Conservation (phyloP, 2,888 invertebrate genomes). For the Disparrhopalites patrizii region DNA sequence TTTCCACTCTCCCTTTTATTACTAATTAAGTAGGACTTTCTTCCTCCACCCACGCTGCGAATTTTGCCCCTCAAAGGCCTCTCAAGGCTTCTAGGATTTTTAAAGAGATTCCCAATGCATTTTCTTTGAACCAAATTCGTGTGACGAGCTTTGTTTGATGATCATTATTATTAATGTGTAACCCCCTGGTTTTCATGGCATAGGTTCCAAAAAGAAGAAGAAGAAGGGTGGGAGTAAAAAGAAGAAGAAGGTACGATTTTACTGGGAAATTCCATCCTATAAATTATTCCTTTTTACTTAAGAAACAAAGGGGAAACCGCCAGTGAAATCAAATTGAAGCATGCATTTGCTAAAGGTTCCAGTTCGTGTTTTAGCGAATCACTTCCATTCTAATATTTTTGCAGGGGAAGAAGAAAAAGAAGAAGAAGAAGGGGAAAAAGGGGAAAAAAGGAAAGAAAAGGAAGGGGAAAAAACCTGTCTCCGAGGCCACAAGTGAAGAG, state of each 20-base stretch:
- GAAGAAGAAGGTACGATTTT: constrained; percentile 1
- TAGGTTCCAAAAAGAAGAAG: constrained; percentile 21
- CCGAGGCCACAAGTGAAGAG: neutral
- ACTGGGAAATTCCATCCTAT: neutral
- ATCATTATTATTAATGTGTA: neutral
- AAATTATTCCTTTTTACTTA: no score
- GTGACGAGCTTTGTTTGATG: no score
- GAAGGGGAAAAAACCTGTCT: constrained; percentile 9
- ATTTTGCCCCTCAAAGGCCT: neutral
- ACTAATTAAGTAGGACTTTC: no score
- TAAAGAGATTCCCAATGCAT: no score
- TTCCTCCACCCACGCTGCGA: no score
- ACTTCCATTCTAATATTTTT: neutral
- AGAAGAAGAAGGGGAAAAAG: constrained; percentile 31
- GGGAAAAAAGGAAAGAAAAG: constrained; percentile 32
- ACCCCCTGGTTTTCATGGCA: neutral
- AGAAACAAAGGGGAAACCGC: no score
- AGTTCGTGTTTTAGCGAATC: neutral
- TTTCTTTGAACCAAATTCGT: no score
- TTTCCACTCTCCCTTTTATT: neutral
- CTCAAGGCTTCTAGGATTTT: no score
- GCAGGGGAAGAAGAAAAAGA: constrained; percentile 24
- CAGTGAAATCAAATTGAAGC: no score
- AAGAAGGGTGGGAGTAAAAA: constrained; percentile 7
- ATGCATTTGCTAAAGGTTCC: no score